These are phyloP conservation scores for Papilio protenor DNA, from an alignment of 2,888 invertebrate species.

Conservation along the genomic window DNA sequence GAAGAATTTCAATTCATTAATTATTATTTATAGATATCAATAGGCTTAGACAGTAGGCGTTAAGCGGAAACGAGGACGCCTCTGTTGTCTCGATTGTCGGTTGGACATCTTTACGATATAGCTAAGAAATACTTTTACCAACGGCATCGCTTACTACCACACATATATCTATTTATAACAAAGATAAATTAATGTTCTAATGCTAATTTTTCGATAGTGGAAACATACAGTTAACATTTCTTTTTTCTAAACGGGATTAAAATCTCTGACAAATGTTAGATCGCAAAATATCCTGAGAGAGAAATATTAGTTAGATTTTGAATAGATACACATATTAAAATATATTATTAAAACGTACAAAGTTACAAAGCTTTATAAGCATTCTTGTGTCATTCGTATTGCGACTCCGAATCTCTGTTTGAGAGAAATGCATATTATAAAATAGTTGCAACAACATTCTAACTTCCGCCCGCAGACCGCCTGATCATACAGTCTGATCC, in stretches of 20 bases:
- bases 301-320: background rate
- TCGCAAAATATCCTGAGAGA: background rate
- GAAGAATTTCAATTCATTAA: constrained; percentile 47
- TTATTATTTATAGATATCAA: constrained; percentile 45
- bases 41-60: constrained; percentile 41
- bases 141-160: background rate
- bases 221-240: too few relatives aligned
- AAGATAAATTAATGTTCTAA: too few relatives aligned
- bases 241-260: too few relatives aligned
- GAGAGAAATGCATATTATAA: constrained; percentile 3
- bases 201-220: too few relatives aligned
- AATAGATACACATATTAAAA: background rate
- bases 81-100: constrained; percentile 44
- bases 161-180: background rate
- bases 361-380: constrained; percentile 10
- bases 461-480: constrained; percentile 9
- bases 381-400: background rate
- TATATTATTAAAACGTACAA: background rate
- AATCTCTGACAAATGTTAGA: background rate
- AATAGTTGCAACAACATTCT: constrained; percentile 14
- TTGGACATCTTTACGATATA: constrained; percentile 17
- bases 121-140: constrained; percentile 23
- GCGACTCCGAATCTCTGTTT: constrained; percentile 5
- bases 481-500: constrained; percentile 14
- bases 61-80: constrained; percentile 47